Base-by-base conservation (phyloP, 2,797 vertebrate species). In the Pelobates cultripes region DNA sequence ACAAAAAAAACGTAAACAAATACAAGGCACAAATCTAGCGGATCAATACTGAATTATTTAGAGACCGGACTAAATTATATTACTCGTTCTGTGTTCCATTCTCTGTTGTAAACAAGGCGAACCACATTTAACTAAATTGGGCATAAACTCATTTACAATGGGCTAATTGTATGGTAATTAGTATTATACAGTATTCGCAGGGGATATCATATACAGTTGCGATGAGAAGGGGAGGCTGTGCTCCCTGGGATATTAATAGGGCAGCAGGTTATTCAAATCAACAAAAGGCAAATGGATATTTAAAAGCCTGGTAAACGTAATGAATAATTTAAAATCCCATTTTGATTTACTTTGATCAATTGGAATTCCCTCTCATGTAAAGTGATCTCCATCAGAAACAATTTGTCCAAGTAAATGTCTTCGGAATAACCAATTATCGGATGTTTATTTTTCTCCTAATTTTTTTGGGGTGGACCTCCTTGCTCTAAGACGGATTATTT, bases 101-200 rank as follows among this genome's bases (percentile, higher is more conserved):
- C 77, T 75, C 61, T 43, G 70, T 60, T 71, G 42, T 70, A 70
- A 68, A 44, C 57, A 76, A 67, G 0, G 73, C 40, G 71, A 64
- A 15, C 12, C 42, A 14, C n/a, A 45, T 70, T 66, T 40, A 67
- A 69, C n/a, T 84, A 84, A 84, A 84, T 80, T 80, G 67, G 61
- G 67, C 57, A 84, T 68, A 76, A 68, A 72, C 77, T 84, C 57
- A 66, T 76, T 84, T 84, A 76, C 77, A 79, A 60, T 47, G 28
- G 77, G 41, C 82, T 79, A 80, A 84, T 84, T 80, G 68, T 80
- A 84, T 84, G 77, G 43, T 75, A 76, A 84, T 84, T 43, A 76
- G 42, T 43, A 14, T 79, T 66, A 77, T 67, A 61, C 1, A 40
- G 66, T 76, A 80, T 70, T 79, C 82, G 41, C 61, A 8, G 41